These are phyloP conservation scores for Syncerus caffer DNA, from an alignment of 2,797 vertebrate species.

Conservation along the genomic window DNA sequence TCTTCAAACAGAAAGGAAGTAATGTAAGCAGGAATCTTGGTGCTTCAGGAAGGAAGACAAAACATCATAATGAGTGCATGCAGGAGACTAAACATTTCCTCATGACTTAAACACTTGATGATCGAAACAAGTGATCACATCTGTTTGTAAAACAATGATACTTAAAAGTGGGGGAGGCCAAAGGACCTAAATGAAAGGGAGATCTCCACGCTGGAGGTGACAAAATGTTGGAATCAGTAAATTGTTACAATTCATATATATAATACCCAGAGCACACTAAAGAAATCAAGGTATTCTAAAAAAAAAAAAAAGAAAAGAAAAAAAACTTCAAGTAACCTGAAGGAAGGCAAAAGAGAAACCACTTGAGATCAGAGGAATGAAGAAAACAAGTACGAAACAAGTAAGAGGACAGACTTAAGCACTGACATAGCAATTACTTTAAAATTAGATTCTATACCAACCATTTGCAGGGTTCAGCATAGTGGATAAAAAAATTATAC, in stretches of 20 bases:
- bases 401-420: background rate
- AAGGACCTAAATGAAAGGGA: background rate
- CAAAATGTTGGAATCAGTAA: background rate
- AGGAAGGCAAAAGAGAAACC: background rate
- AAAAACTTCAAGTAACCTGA: background rate
- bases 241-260: background rate
- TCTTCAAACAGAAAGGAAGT: background rate
- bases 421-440: background rate
- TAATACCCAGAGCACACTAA: background rate
- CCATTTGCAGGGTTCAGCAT: background rate
- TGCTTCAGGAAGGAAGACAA: background rate
- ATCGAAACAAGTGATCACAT: background rate
- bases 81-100: background rate
- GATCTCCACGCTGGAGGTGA: background rate
- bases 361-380: background rate
- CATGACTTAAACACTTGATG: background rate
- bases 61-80: background rate
- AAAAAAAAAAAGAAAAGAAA: background rate
- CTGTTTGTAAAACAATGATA: background rate
- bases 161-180: background rate
- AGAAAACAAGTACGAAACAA: background rate
- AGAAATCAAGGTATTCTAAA: background rate
- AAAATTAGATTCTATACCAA: background rate
- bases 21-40: background rate
- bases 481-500: background rate